Base-by-base conservation (phyloP, 2,797 vertebrate genomes). In the Oreonectes daqikongensis region DNA sequence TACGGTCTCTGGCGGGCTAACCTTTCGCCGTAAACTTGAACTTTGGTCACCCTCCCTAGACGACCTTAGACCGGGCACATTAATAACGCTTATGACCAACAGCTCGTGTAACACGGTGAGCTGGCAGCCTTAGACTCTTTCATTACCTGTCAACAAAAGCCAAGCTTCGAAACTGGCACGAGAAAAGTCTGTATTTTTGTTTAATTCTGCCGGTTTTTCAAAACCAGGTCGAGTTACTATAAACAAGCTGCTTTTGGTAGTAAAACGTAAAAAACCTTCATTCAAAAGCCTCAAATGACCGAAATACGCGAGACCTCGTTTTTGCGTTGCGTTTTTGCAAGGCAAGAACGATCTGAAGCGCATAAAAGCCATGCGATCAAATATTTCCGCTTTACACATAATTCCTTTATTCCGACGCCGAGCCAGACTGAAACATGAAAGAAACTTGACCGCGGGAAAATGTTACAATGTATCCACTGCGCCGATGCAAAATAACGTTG, bases 11-110 rank as follows among this genome's bases (percentile, higher is more conserved):
- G 71, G 57, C 71, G 57, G 17, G 24, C 67, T 71, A 82, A 78
- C 75, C 78, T 80, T 78, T 82, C 69, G 57, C 69, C 78, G 71
- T 77, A 84, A 82, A 84, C 83, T 84, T 84, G 83, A 84, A 82
- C 83, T 72, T 72, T 80, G 78, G 60, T 79, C 83, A 63, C 64
- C 50, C 69, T 63, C 60, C 46, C 55, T 57, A 66, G 78, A 72
- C 67, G 75, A 69, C 59, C 30, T 57, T 66, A 72, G 53, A 53
- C 72, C 67, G 67, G 48, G 11, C 75, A 65, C 74, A 80, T 75
- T 68, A 82, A 79, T 72, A 75, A 44, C 65, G 40, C 38, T 48
- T 44, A 59, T 53, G 40, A 75, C 40, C 20, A n/a, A 42, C 30
- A 35, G 71, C 57, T 67, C 69, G 40, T 46, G 72, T 67, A 71